phyloP scores from a whole-genome alignment of 2,113 vertebrate genomes.

The Bothrops jararaca region DNA sequence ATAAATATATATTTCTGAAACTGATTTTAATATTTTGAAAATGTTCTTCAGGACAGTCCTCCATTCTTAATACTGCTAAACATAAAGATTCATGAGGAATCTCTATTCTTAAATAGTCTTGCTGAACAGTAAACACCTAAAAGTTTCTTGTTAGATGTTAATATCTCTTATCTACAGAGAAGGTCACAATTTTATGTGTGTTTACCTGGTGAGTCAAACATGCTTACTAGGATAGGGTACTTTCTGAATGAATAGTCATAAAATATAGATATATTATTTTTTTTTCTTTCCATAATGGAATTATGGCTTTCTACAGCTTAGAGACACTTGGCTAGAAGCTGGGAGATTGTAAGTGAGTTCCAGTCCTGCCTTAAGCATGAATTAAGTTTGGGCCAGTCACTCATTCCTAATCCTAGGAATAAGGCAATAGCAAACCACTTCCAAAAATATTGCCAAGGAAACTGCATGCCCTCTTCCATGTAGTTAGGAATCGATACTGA shows the following conservation, averaged over 20 bases:
- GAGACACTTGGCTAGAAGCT: not conserved
- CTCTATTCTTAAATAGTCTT: not conserved
- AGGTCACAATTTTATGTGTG: not conserved
- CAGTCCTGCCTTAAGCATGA: not conserved
- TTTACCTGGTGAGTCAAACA: not conserved
- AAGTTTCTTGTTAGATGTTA: slow-evolving; percentile 2
- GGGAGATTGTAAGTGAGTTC: not conserved
- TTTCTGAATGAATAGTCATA: not conserved
- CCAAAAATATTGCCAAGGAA: not conserved
- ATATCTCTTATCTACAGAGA: not conserved
- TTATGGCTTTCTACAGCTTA: not conserved
- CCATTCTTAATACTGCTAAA: not conserved
- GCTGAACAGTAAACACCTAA: not conserved
- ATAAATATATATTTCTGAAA: not conserved
- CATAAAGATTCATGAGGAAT: not conserved
- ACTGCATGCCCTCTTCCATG: not conserved
- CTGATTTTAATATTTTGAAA: not conserved
- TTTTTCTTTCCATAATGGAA: not conserved
- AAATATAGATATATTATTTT: too few species aligned
- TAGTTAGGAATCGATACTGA: not conserved
- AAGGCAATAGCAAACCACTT: not conserved
- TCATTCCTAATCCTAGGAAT: not conserved
- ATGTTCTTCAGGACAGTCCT: not conserved
- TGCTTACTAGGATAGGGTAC: not conserved
- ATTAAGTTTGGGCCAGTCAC: not conserved